Conservation (phyloP, 2,797 vertebrate species). For the Glyptemys insculpta region DNA sequence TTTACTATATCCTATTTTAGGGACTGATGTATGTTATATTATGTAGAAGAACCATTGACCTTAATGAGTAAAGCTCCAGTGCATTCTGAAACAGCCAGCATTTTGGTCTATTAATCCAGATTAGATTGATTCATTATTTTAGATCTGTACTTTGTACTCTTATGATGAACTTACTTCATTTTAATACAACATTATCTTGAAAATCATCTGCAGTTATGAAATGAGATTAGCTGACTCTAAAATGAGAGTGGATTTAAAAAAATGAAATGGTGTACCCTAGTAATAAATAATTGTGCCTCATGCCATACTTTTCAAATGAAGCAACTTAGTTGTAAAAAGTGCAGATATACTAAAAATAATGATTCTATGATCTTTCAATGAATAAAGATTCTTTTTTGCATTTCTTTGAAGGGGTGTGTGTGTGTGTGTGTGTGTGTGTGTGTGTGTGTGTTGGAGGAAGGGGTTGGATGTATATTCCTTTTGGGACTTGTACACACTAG, state of each 20-base stretch:
- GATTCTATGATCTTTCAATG: constrained; percentile 4
- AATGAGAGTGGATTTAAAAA: constrained; percentile 41
- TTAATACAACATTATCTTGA: constrained; percentile 36
- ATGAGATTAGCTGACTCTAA: constrained; percentile 40
- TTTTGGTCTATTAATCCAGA: constrained; percentile 53
- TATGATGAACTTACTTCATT: constrained; percentile 36
- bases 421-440: too few species aligned
- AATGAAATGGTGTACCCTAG: not conserved
- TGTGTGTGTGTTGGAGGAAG: not conserved
- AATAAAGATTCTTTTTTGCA: not conserved
- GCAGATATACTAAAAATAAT: constrained; percentile 14
- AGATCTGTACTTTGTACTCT: constrained; percentile 17
- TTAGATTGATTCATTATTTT: constrained; percentile 57
- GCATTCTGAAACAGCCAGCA: constrained; percentile 22
- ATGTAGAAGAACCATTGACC: constrained; percentile 30
- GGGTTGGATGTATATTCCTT: not conserved
- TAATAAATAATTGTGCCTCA: constrained; percentile 26
- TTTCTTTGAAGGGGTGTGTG: not conserved
- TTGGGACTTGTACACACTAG: not conserved
- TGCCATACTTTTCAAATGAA: constrained; percentile 15
- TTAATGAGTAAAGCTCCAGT: constrained; percentile 45
- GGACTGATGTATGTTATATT: constrained; percentile 1
- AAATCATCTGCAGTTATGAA: constrained; percentile 34
- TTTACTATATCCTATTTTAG: constrained; percentile 46
- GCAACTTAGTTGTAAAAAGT: constrained; percentile 4